Evolutionary conservation across 23 tunicate genomes (phyloP).

Genomic region (Styela plicata): DNA sequence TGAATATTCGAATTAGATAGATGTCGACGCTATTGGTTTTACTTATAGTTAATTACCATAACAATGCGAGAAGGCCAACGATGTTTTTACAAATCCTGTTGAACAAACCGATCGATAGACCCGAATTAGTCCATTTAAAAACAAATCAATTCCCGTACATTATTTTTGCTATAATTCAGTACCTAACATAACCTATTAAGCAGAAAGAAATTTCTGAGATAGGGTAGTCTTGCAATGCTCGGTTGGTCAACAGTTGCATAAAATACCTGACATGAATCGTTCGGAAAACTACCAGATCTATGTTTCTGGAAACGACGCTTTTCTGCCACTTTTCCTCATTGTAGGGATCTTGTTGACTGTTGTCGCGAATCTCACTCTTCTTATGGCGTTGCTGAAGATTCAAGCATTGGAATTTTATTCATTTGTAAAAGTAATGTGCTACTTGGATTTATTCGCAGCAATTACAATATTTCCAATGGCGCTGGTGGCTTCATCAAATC

Average conservation of each 20-base stretch:
- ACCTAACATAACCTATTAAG: too few species aligned
- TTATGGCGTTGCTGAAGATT: constrained; percentile 1
- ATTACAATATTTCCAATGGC: constrained; percentile 2
- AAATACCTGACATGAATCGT: too few species aligned
- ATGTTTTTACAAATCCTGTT: too few species aligned
- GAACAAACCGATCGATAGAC: background rate
- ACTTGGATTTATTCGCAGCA: constrained; percentile 9
- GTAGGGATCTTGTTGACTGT: background rate
- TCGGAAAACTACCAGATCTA: background rate
- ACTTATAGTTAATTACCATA: too few species aligned
- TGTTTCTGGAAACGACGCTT: constrained; percentile 5
- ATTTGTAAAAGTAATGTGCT: constrained; percentile 21
- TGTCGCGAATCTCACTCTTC: background rate
- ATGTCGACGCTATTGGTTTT: too few species aligned
- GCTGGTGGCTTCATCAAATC: background rate
- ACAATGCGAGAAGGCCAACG: too few species aligned
- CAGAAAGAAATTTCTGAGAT: too few species aligned
- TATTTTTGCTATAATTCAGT: too few species aligned
- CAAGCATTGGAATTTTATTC: background rate
- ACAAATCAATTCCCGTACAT: background rate
- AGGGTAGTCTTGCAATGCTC: too few species aligned
- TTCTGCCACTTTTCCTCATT: constrained; percentile 28
- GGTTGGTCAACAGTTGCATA: too few species aligned
- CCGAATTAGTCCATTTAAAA: too few species aligned
- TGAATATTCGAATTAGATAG: too few species aligned